Conservation (phyloP, 2,113 vertebrate species). For the Elanoides forficatus region DNA sequence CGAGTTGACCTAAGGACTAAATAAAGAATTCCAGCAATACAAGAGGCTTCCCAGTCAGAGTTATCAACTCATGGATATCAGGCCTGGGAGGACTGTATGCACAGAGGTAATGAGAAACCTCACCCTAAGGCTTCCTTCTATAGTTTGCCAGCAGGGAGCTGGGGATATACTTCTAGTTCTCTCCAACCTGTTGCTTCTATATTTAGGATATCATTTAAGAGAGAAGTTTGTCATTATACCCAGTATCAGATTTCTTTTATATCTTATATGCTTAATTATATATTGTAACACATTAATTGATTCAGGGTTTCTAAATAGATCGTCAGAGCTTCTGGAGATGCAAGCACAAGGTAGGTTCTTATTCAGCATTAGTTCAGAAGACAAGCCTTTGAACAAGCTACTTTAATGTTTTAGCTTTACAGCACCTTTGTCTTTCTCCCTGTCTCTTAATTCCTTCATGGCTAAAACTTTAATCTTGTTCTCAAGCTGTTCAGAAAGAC, state of each 20-base stretch:
- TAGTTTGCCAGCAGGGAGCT: not conserved
- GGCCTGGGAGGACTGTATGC: not conserved
- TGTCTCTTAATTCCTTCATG: rapidly evolving
- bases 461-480: not conserved
- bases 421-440: not conserved
- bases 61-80: not conserved
- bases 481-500: not conserved
- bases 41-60: not conserved
- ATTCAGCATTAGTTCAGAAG: not conserved
- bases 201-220: not conserved
- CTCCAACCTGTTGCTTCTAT: not conserved
- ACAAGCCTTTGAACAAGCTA: not conserved
- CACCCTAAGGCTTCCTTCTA: not conserved
- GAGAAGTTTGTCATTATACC: not conserved
- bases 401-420: not conserved
- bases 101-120: not conserved
- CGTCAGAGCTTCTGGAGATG: not conserved
- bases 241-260: rapidly evolving
- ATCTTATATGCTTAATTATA: not conserved
- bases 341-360: not conserved
- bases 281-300: not conserved
- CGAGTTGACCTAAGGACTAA: not conserved
- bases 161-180: not conserved
- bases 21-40: not conserved
- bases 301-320: not conserved